Conservation (phyloP, 2,888 invertebrate species). For the Megalurothrips usitatus region DNA sequence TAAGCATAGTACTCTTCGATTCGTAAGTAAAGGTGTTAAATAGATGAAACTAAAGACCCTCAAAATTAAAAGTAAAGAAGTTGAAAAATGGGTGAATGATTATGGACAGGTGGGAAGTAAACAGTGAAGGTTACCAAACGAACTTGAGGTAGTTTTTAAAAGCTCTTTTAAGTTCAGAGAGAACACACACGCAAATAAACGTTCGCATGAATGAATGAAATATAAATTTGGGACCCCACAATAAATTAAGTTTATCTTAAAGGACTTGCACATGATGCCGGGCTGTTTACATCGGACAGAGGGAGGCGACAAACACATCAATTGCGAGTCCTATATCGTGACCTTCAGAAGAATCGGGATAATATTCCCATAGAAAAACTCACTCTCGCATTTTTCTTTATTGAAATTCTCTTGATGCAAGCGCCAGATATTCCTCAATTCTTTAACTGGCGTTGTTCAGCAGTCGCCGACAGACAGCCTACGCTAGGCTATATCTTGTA, state of each 20-base stretch:
- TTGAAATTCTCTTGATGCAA: not conserved
- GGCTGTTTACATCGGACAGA: slow-evolving; percentile 13
- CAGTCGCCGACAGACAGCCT: slow-evolving; percentile 25
- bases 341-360: not conserved
- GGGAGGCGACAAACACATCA: not conserved
- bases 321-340: not conserved
- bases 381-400: slow-evolving; percentile 14
- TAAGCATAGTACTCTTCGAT: too few species aligned
- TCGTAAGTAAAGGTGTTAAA: too few species aligned
- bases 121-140: slow-evolving; percentile 12
- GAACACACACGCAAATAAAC: too few species aligned
- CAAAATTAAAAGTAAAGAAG: not conserved
- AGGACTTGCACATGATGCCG: not conserved
- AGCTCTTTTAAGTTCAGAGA: too few species aligned
- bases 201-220: too few species aligned
- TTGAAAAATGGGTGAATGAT: not conserved
- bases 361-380: not conserved
- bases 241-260: not conserved
- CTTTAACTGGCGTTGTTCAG: not conserved
- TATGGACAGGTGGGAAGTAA: slow-evolving; percentile 5
- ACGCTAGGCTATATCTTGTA: slow-evolving; percentile 19
- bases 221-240: too few species aligned
- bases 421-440: not conserved
- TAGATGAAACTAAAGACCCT: too few species aligned
- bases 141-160: not conserved